Conservation (phyloP, 35 echinoderm and acorn worm species). For the Apostichopus californicus region DNA sequence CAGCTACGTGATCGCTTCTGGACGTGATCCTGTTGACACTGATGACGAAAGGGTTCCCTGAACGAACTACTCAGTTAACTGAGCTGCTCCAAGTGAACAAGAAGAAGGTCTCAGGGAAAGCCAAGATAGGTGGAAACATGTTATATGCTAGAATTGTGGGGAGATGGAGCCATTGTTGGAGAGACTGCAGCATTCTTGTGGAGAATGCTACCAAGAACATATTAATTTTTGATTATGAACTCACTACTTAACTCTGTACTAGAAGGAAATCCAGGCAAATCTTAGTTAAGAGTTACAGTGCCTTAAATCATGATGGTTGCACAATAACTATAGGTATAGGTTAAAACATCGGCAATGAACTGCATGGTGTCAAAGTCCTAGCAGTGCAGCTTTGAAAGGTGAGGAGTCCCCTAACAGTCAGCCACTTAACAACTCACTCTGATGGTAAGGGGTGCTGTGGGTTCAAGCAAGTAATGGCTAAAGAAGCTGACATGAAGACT, state of each 20-base stretch:
- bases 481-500: background rate
- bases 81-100: too few relatives aligned
- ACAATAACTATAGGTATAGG: background rate
- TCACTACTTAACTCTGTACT: conserved; percentile 1
- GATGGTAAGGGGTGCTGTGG: background rate
- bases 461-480: conserved; percentile 10
- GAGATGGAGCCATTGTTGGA: too few relatives aligned
- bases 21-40: too few relatives aligned
- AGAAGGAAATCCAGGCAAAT: background rate
- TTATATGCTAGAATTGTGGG: too few relatives aligned
- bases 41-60: too few relatives aligned
- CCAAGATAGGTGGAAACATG: too few relatives aligned
- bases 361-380: too few relatives aligned
- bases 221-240: background rate
- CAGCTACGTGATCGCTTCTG: too few relatives aligned
- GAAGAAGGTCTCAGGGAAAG: too few relatives aligned
- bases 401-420: background rate
- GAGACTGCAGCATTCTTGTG: background rate
- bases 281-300: background rate
- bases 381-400: background rate
- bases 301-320: conserved; percentile 29
- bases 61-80: too few relatives aligned
- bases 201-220: background rate
- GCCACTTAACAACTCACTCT: too few relatives aligned
- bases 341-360: background rate